Evolutionary conservation across 2,113 vertebrate species (phyloP), one percentile per base, ranked within the genome.

Genomic region (Pimephales promelas): DNA sequence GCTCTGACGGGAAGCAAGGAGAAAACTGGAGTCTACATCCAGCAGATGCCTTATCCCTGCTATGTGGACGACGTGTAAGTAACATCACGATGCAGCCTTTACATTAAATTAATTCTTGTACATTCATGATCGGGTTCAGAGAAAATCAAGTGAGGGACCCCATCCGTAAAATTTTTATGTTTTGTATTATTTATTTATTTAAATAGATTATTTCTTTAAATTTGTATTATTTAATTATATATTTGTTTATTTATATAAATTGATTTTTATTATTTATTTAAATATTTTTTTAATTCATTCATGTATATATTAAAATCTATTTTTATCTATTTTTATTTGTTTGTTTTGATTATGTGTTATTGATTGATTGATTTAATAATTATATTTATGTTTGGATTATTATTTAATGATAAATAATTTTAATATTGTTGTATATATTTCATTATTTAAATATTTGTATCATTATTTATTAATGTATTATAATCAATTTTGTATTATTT

Each of bases 41-140:
- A 99, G 87, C 98, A 99, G 94, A 99, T 99, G 98, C 98, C 98
- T 1, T 99, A 99, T 79, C 98, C 98, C 0, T 99, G 98, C 89
- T 99, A 97, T 0, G 98, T 99, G 0, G 98, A 99, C 89, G 98
- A 99, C 87, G 95, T 98, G 98, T 99, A 91, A 88, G 87, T 54
- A 34, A 70, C 1, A n/a, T 14, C 20, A 56, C 56, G 4, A 14
- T 10, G 14, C 45, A 31, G 68, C 40, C 4, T 72, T 72, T 47
- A 47, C 8, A 64, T 20, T 64, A 31, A 31, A 7, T 28, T 8
- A 52, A 2, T 52, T 20, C 52, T 54, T 24, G 22, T 24, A 11
- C n/a, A 11, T 24, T 59, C 22, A 11, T 24, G 56, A 24, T 59
- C 20, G 26, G 10, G 11, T 26, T 36, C 31, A 22, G 18, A 34